These are phyloP conservation scores for Vidua chalybeata DNA, from an alignment of 2,113 vertebrate species.

Conservation along the genomic window DNA sequence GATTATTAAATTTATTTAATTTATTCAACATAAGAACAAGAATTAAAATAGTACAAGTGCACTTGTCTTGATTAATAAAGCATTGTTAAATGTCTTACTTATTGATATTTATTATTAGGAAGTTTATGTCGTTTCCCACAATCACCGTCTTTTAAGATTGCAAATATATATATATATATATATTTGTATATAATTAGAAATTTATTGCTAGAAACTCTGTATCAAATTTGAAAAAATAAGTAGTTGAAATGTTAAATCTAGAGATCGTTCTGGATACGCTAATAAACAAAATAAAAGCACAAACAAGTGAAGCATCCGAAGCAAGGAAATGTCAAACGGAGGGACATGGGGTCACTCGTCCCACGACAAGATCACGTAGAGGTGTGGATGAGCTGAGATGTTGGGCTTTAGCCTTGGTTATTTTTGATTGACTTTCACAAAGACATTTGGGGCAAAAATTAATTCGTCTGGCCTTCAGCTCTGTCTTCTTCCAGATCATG, in stretches of 20 bases:
- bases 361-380: constrained; percentile 20
- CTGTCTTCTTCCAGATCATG: constrained; percentile 72
- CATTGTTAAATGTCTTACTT: constrained; percentile 53
- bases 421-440: constrained; percentile 43
- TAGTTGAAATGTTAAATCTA: constrained; percentile 12
- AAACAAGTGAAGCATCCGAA: constrained; percentile 39
- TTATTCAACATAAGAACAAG: constrained; percentile 61
- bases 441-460: constrained; percentile 44
- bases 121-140: constrained; percentile 67
- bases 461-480: constrained; percentile 67
- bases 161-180: background rate
- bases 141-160: constrained; percentile 60
- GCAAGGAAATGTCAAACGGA: constrained; percentile 41
- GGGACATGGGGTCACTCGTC: constrained; percentile 53
- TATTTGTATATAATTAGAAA: constrained; percentile 58
- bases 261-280: background rate
- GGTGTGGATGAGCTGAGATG: background rate
- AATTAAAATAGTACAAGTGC: constrained; percentile 74
- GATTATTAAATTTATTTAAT: constrained; percentile 73
- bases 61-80: constrained; percentile 78
- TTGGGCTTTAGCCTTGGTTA: background rate
- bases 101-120: constrained; percentile 66
- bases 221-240: constrained; percentile 64
- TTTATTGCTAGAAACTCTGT: constrained; percentile 57
- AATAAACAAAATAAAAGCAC: background rate